Evolutionary conservation across 2,113 vertebrate species (phyloP).

Genomic region (Pseudonaja textilis): DNA sequence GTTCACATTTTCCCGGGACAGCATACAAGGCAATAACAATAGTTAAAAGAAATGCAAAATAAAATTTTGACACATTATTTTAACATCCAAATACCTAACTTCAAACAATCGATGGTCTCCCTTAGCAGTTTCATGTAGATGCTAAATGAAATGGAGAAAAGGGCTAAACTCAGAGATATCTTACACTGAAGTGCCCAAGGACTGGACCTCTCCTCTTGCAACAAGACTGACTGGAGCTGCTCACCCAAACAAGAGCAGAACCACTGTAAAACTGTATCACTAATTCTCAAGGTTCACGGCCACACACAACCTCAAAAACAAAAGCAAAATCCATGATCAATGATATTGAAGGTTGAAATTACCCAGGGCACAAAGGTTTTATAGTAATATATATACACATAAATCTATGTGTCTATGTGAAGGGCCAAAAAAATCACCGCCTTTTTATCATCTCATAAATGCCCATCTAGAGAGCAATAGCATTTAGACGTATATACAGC

Average conservation of each 20-base stretch:
- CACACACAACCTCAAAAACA: too few relatives aligned
- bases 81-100: neutral
- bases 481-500: too few relatives aligned
- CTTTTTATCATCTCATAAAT: neutral
- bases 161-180: neutral
- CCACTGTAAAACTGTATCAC: neutral
- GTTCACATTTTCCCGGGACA: neutral
- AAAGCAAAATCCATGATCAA: neutral
- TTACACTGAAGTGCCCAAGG: neutral
- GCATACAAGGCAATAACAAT: neutral
- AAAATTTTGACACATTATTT: too few relatives aligned
- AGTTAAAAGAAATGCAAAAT: neutral
- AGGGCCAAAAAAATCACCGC: neutral
- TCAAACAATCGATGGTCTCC: neutral
- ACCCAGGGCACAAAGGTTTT: neutral
- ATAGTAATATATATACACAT: neutral
- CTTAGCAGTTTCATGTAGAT: neutral
- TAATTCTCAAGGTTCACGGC: neutral
- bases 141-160: neutral
- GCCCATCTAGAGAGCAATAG: neutral
- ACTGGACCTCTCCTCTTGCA: neutral
- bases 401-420: neutral
- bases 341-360: neutral
- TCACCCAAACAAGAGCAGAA: neutral
- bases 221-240: neutral